Percentiles rank a stretch among this genome's conserved stretches.
Conservation (phyloP, 2,113 vertebrate genomes). For the Scolopax mira region DNA sequence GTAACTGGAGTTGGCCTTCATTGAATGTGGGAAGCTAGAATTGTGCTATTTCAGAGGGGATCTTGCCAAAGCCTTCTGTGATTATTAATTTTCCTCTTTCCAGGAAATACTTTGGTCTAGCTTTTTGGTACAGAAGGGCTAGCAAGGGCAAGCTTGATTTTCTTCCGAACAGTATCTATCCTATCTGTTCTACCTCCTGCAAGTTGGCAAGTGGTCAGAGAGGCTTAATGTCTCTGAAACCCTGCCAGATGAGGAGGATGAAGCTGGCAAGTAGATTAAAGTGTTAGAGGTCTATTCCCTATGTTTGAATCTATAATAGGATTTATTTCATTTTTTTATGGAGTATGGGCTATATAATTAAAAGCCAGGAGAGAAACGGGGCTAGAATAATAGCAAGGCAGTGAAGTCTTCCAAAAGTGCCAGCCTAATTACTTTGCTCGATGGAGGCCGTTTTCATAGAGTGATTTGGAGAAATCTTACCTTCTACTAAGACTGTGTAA, state of each 20-base stretch:
- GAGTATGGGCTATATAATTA: not conserved
- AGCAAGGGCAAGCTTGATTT: not conserved
- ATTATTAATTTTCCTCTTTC: not conserved
- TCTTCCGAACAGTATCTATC: not conserved
- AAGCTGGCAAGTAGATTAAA: not conserved
- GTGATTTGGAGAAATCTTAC: not conserved
- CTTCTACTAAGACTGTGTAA: not conserved
- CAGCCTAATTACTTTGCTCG: not conserved
- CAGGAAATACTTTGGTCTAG: not conserved
- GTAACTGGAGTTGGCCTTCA: not conserved
- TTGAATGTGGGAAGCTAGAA: not conserved
- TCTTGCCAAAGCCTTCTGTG: not conserved
- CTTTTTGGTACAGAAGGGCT: constrained; percentile 11
- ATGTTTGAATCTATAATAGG: not conserved
- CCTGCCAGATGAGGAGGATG: not conserved
- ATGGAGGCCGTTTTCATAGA: not conserved
- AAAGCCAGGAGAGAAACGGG: not conserved
- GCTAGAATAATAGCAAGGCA: not conserved
- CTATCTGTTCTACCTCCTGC: not conserved
- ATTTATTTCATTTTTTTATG: not conserved
- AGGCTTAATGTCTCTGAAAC: not conserved
- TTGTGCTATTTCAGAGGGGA: not conserved
- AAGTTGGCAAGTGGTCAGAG: not conserved
- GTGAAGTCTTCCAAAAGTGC: not conserved
- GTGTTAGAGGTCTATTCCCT: not conserved